A percentile compares a stretch with the other conserved stretches of the same genome.
Evolutionary conservation across 1,140 invertebrate genomes (phyloP).

Genomic region (Mactra quadrangularis): DNA sequence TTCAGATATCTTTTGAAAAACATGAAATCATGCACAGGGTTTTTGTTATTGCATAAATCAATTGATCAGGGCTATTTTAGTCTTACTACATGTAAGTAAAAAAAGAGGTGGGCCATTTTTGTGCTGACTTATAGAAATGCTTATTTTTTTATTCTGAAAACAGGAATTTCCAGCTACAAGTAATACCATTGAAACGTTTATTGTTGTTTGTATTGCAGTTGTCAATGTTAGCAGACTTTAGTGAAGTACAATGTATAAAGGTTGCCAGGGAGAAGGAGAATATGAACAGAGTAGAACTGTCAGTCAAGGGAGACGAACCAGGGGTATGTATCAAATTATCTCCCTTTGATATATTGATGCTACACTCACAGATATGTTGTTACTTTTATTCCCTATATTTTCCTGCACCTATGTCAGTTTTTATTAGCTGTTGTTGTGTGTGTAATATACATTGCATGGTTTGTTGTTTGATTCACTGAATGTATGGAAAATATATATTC

Average conservation of each 20-base stretch:
- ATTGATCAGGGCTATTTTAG: too few relatives aligned
- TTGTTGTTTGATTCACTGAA: neutral
- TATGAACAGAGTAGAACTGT: conserved; percentile 85
- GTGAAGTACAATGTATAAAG: conserved; percentile 89
- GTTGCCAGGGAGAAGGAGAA: conserved; percentile 90
- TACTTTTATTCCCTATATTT: conserved; percentile 19
- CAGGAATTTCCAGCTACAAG: too few relatives aligned
- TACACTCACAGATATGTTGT: neutral
- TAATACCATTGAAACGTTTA: too few relatives aligned
- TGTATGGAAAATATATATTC: neutral
- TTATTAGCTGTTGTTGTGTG: neutral
- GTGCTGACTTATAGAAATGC: too few relatives aligned
- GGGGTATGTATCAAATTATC: conserved; percentile 40
- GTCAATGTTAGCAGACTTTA: conserved; percentile 88
- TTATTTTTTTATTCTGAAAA: too few relatives aligned
- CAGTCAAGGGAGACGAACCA: conserved; percentile 82
- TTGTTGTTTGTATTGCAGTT: conserved; percentile 65
- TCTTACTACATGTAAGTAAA: too few relatives aligned
- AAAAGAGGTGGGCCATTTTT: too few relatives aligned
- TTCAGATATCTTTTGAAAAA: too few relatives aligned
- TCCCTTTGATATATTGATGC: neutral
- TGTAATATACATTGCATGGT: neutral
- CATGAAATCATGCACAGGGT: too few relatives aligned
- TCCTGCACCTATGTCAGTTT: neutral
- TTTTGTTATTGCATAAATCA: too few relatives aligned